phyloP scores from a whole-genome alignment of 2,113 vertebrate genomes.

The Fregata magnificens region DNA sequence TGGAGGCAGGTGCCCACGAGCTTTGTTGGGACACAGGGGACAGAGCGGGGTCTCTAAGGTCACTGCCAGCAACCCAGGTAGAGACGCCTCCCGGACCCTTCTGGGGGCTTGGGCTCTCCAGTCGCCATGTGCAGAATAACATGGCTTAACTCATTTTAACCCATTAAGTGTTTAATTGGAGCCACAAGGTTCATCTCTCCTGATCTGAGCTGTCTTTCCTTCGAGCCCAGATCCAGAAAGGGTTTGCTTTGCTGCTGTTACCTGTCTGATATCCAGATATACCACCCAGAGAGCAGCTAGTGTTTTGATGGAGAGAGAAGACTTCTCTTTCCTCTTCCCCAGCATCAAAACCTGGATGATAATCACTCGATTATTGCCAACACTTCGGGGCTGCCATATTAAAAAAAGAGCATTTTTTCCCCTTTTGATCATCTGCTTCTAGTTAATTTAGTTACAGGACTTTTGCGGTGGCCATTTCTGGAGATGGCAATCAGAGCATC shows the following conservation, averaged over 20 bases:
- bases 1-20: neutral
- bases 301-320: neutral
- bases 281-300: neutral
- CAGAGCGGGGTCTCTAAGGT: neutral
- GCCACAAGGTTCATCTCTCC: neutral
- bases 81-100: neutral
- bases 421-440: neutral
- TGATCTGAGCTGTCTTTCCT: neutral
- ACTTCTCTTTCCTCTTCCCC: neutral
- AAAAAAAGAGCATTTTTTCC: neutral
- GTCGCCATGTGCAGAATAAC: neutral
- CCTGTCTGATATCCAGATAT: neutral
- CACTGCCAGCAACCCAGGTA: neutral
- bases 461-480: constrained; percentile 4
- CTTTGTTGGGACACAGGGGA: neutral
- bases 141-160: neutral
- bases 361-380: neutral
- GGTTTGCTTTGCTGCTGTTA: neutral
- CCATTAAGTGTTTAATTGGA: neutral
- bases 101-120: accelerated
- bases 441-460: neutral
- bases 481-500: neutral
- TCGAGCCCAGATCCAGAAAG: neutral
- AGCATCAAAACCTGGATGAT: neutral
- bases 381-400: neutral